phyloP scores from a whole-genome alignment of 1,140 invertebrate genomes.

The Tribolium madens region DNA sequence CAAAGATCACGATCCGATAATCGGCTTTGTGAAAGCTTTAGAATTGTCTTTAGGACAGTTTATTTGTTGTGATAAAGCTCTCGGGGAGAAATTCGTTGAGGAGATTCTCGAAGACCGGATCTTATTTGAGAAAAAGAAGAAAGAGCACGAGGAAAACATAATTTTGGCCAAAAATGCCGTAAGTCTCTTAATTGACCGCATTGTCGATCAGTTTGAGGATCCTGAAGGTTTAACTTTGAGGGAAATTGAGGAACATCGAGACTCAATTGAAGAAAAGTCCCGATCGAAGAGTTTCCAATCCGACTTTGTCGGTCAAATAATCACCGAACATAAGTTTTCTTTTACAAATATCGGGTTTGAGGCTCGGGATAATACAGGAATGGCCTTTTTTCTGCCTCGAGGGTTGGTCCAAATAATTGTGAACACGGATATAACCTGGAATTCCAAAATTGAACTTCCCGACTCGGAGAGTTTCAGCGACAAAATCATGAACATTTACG shows the following conservation, averaged over 20 bases:
- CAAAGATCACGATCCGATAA: conserved; percentile 68
- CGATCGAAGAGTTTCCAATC: neutral
- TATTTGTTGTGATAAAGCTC: conserved; percentile 65
- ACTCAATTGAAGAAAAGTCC: neutral
- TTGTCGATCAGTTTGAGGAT: conserved; percentile 33
- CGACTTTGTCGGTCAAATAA: neutral
- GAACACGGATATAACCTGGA: conserved; percentile 57
- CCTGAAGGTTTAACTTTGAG: neutral
- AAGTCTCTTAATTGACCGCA: conserved; percentile 45
- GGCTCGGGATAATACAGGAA: conserved; percentile 9
- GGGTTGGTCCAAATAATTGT: conserved; percentile 56
- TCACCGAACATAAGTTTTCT: conserved; percentile 27
- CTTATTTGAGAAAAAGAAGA: conserved; percentile 39
- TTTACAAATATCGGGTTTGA: conserved; percentile 49
- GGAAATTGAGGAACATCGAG: conserved; percentile 30
- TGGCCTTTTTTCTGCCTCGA: conserved; percentile 55
- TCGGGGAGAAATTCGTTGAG: conserved; percentile 65
- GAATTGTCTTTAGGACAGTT: conserved; percentile 69
- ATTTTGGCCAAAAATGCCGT: conserved; percentile 43
- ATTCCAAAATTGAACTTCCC: conserved; percentile 49
- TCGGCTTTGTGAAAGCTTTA: conserved; percentile 71
- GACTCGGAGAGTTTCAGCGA: conserved; percentile 57
- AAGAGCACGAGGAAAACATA: conserved; percentile 34
- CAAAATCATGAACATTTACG: conserved; percentile 50
- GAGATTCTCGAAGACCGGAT: conserved; percentile 8